Base-by-base conservation (phyloP, 2,888 invertebrate genomes). In the Patella caerulea region DNA sequence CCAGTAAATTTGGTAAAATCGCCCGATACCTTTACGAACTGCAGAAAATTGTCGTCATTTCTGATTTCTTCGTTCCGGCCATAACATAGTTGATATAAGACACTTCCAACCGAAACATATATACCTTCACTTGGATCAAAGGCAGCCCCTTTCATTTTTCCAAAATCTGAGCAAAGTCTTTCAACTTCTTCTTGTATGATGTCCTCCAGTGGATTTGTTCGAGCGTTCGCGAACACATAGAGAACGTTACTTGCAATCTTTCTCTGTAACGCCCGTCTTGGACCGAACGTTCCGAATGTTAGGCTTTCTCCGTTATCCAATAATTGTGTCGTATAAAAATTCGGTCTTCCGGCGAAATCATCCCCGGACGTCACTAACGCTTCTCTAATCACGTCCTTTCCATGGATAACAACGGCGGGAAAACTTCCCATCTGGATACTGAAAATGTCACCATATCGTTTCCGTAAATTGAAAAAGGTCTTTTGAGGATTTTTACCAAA, bases 361-460 rank as follows among this genome's bases (percentile, higher is more conserved):
- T 81, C 81, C 17, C 59, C 73, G 24, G 78, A 76, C 12, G 54
- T 71, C 0, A 71, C 71, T 14, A 81, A 72, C 2, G 81, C 79
- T 55, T 73, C 74, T 53, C 73, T 76, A 19, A 83, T 80, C 9
- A 76, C 73, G 7, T 77, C 79, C 52, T 54, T 75, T 4, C 84
- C 83, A 71, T 79, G 82, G 55, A 84, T 65, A 15, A 84, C 80
- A 53, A 84, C 78, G n/a, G 82, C 78, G 7, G 79, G 78, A 74
- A 76, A 81, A 45, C 75, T 80, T 3, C 84, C 84, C 78, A 84
- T 78, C 34, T 74, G 73, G 12, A 84, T 78, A 34, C 72, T 74
- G 73, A 79, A 80, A 5, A 84, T 75, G 69, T 83, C 81, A 0
- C 83, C 84, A 71, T 83, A 83, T 17, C 70, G 54, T 24, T 72